A percentile compares a stretch with the other conserved stretches of the same genome.
phyloP scores from a whole-genome alignment of 2,888 invertebrate species.

The Pammene aurita region DNA sequence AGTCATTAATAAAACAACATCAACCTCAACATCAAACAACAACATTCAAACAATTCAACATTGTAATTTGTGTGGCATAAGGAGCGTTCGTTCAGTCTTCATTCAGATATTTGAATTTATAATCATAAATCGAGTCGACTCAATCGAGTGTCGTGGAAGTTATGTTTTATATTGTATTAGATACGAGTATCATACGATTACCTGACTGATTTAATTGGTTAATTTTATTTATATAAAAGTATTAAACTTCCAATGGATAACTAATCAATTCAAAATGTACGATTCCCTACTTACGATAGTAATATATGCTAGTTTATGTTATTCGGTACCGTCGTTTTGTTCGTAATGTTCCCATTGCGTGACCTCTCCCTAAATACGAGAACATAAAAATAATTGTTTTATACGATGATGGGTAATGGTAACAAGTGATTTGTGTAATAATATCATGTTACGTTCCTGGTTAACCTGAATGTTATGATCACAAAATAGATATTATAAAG shows the following conservation, averaged over 20 bases:
- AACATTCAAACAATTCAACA: conserved; percentile 36
- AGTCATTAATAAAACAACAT: too few relatives aligned
- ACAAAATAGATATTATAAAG: conserved; percentile 2
- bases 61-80: conserved; percentile 23
- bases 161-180: too few relatives aligned
- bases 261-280: conserved; percentile 19
- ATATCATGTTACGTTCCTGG: conserved; percentile 6
- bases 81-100: not conserved
- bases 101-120: conserved; percentile 1
- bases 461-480: conserved; percentile 14
- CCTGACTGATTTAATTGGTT: not conserved
- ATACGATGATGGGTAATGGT: conserved; percentile 34
- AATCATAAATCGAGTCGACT: too few relatives aligned
- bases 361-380: conserved; percentile 53
- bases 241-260: not conserved
- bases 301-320: conserved; percentile 19
- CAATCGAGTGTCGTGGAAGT: not conserved
- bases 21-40: too few relatives aligned
- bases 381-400: conserved; percentile 48
- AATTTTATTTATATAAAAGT: not conserved
- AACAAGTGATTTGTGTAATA: conserved; percentile 32
- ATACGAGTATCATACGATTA: too few relatives aligned
- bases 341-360: conserved; percentile 59
- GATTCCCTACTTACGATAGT: conserved; percentile 7
- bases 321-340: conserved; percentile 43